A percentile compares a stretch with the other conserved stretches of the same genome.
Conservation (phyloP, 2,797 vertebrate genomes). For the Phoeniculus purpureus region DNA sequence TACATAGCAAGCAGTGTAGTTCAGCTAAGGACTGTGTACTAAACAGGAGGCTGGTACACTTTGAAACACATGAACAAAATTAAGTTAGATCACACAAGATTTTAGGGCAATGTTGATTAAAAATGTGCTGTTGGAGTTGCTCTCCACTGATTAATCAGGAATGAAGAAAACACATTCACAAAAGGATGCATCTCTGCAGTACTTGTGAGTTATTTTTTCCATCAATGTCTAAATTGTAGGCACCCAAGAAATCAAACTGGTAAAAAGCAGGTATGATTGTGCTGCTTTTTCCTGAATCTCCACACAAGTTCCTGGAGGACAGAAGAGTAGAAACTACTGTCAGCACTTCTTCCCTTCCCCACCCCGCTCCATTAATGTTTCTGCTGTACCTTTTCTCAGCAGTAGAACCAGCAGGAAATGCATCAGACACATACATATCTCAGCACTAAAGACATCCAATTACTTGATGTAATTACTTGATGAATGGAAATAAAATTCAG, state of each 20-base stretch:
- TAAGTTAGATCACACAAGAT: neutral
- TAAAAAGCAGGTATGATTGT: neutral
- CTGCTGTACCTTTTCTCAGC: neutral
- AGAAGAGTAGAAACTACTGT: neutral
- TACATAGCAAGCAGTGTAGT: neutral
- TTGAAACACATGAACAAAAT: neutral
- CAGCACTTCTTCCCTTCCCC: neutral
- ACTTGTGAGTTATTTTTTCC: neutral
- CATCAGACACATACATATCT: neutral
- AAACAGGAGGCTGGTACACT: neutral
- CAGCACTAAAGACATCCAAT: neutral
- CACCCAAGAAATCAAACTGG: neutral
- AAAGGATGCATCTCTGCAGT: neutral
- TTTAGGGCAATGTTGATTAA: neutral
- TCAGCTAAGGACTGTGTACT: neutral
- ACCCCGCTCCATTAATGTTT: accelerated
- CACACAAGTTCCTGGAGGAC: neutral
- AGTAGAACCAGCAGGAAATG: neutral
- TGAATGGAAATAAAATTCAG: neutral
- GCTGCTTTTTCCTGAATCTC: neutral
- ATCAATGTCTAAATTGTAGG: neutral
- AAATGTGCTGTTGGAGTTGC: neutral
- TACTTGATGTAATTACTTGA: too few relatives aligned
- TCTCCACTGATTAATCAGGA: neutral
- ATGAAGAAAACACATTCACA: neutral